Percentiles rank a stretch among this genome's conserved stretches.
Conservation (phyloP, 30 jellyfish, hydroid and myxozoan species). For the Aurelia coerulea region DNA sequence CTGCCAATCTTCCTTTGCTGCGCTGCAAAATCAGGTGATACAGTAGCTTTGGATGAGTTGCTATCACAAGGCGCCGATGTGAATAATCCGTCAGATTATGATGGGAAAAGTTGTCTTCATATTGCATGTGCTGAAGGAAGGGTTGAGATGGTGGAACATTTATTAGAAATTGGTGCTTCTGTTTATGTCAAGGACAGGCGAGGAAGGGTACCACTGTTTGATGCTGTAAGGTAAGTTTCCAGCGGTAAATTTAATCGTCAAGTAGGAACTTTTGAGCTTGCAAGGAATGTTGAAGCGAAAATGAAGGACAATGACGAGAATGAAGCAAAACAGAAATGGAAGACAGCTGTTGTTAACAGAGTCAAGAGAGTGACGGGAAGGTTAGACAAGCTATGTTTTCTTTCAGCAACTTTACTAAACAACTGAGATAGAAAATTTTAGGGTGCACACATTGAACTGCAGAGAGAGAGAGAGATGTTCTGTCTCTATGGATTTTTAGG, state of each 20-base stretch:
- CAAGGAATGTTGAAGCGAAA: too few species aligned
- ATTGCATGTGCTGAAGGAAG: slow-evolving; percentile 98
- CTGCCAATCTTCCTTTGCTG: slow-evolving; percentile 93
- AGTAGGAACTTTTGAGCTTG: too few species aligned
- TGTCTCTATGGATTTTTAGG: too few species aligned
- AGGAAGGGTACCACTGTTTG: slow-evolving; percentile 96
- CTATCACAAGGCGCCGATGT: slow-evolving; percentile 97
- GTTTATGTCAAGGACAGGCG: slow-evolving; percentile 88
- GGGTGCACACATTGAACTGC: too few species aligned
- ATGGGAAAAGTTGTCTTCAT: slow-evolving; percentile 95
- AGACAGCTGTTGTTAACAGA: too few species aligned
- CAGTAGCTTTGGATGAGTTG: slow-evolving; percentile 74
- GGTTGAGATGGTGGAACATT: slow-evolving; percentile 65
- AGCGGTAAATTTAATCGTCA: neutral
- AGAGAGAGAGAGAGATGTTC: too few species aligned
- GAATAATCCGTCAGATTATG: slow-evolving; percentile 97
- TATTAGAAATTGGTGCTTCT: slow-evolving; percentile 86
- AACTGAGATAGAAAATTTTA: too few species aligned
- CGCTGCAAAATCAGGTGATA: slow-evolving; percentile 99
- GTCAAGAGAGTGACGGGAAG: too few species aligned
- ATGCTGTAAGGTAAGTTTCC: slow-evolving; percentile 86
- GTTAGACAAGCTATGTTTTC: too few species aligned
- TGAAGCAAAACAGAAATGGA: too few species aligned
- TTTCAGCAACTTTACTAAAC: too few species aligned
- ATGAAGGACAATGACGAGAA: too few species aligned